Conservation (phyloP, 1,140 invertebrate genomes). For the Asobara japonica region DNA sequence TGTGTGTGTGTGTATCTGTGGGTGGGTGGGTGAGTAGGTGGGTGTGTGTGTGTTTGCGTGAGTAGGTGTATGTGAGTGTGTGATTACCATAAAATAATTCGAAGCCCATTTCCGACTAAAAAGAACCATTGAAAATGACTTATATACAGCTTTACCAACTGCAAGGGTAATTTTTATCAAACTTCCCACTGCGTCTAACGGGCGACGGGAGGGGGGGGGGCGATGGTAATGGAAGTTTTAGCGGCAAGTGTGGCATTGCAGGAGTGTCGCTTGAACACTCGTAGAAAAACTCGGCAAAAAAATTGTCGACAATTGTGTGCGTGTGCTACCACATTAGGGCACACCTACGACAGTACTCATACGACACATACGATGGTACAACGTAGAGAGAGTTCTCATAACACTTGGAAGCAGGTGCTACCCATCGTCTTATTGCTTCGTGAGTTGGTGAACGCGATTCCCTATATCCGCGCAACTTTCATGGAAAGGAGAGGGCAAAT, state of each 20-base stretch:
- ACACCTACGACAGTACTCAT: slow-evolving; percentile 35
- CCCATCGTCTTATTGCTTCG: slow-evolving; percentile 56
- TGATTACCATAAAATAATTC: no score
- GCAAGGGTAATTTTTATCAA: no score
- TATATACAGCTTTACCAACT: no score
- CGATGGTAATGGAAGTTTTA: slow-evolving; percentile 49
- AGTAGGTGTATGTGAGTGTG: no score
- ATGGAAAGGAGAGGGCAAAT: slow-evolving; percentile 13
- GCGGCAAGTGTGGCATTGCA: slow-evolving; percentile 18
- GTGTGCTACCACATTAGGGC: slow-evolving; percentile 17
- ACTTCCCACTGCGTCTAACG: no score
- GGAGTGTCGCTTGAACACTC: slow-evolving; percentile 22
- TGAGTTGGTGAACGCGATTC: slow-evolving; percentile 47
- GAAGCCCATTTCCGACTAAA: no score
- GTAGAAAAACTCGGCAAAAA: not conserved
- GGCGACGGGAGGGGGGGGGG: no score
- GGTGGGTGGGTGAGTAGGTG: no score
- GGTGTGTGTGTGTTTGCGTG: no score
- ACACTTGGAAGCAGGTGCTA: slow-evolving; percentile 61
- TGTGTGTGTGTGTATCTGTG: no score
- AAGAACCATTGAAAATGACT: no score
- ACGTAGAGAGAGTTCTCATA: slow-evolving; percentile 57
- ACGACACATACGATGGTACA: slow-evolving; percentile 45
- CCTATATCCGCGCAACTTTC: slow-evolving; percentile 36
- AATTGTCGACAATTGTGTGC: slow-evolving; percentile 16